A percentile compares a stretch with the other conserved stretches of the same genome.
Evolutionary conservation across 64 coral and sea anemone species (phyloP).

Genomic region (Montipora sp.): DNA sequence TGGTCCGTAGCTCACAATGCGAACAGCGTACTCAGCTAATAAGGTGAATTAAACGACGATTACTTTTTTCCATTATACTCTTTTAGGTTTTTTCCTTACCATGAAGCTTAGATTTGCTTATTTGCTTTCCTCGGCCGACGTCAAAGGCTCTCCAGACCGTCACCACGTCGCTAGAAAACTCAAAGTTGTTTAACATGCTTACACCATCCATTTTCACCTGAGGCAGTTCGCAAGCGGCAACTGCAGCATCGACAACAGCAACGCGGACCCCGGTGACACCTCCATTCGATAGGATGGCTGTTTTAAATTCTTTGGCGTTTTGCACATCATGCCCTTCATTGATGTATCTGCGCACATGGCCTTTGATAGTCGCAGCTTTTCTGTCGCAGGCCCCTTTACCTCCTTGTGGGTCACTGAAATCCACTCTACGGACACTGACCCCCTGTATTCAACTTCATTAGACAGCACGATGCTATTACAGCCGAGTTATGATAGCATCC

Average conservation of each 20-base stretch:
- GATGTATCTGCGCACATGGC: slow-evolving; percentile 30
- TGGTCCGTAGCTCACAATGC: neutral
- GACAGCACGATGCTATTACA: neutral
- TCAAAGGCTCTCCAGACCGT: slow-evolving; percentile 38
- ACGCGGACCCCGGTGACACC: slow-evolving; percentile 36
- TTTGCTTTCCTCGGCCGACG: neutral
- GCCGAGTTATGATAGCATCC: neutral
- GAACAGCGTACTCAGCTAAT: neutral
- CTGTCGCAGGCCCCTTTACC: slow-evolving; percentile 44
- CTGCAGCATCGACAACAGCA: slow-evolving; percentile 29
- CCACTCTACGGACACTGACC: neutral
- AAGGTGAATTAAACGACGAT: no score
- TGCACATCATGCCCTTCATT: slow-evolving; percentile 32
- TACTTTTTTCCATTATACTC: neutral
- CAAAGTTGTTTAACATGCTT: slow-evolving; percentile 42
- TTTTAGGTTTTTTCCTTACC: neutral
- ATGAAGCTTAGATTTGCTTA: neutral
- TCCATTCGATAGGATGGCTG: neutral
- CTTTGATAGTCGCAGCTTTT: slow-evolving; percentile 45
- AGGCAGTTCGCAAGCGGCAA: neutral
- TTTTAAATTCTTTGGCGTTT: neutral
- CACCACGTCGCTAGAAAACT: neutral
- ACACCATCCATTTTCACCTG: slow-evolving; percentile 29
- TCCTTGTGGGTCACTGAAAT: slow-evolving; percentile 32
- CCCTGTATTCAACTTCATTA: neutral